A percentile compares a stretch with the other conserved stretches of the same genome.
Evolutionary conservation across 2,797 vertebrate species (phyloP).

Genomic region (Aplochiton taeniatus): DNA sequence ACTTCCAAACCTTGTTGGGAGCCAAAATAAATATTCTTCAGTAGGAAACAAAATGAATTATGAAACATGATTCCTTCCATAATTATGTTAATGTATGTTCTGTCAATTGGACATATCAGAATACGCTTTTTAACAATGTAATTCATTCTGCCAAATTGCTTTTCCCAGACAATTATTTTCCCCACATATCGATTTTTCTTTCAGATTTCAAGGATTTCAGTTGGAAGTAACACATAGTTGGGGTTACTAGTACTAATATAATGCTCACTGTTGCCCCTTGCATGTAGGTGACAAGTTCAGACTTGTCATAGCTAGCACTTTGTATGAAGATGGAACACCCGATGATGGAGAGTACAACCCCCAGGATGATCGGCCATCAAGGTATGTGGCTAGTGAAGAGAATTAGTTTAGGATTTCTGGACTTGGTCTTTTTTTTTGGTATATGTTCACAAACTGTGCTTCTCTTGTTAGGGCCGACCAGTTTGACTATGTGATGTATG

Average conservation of each 20-base stretch:
- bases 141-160: too few relatives aligned
- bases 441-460: constrained; percentile 8
- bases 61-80: too few relatives aligned
- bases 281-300: constrained; percentile 94
- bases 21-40: too few relatives aligned
- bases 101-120: too few relatives aligned
- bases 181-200: too few relatives aligned
- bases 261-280: constrained; percentile 10
- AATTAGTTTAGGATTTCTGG: not conserved
- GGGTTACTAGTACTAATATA: too few relatives aligned
- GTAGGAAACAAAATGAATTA: too few relatives aligned
- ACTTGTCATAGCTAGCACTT: constrained; percentile 94
- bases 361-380: constrained; percentile 92
- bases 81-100: too few relatives aligned
- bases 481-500: constrained; percentile 99
- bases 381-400: constrained; percentile 69
- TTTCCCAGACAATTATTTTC: too few relatives aligned
- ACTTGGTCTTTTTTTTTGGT: not conserved
- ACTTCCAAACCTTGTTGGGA: too few relatives aligned
- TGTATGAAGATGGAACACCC: constrained; percentile 96
- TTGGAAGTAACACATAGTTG: not conserved
- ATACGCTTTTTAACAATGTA: too few relatives aligned
- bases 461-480: constrained; percentile 88
- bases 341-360: constrained; percentile 98
- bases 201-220: too few relatives aligned